Percentiles rank a stretch among this genome's conserved stretches.
phyloP scores from a whole-genome alignment of 2,888 invertebrate genomes.

The Pristionchus arcanus region DNA sequence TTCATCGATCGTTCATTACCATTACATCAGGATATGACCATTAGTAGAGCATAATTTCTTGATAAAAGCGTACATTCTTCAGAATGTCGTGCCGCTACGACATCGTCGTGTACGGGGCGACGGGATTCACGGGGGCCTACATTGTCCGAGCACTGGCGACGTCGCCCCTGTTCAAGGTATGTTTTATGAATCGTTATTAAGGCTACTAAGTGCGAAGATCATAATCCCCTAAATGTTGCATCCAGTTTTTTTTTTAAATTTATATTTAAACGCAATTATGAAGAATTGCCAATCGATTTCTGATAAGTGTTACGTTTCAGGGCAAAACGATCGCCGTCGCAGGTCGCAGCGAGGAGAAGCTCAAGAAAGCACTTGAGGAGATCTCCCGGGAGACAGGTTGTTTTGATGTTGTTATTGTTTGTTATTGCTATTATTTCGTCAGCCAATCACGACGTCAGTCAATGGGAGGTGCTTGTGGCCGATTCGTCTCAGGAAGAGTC shows the following conservation, averaged over 20 bases:
- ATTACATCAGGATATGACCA: no score
- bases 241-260: no score
- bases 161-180: conserved; percentile 68
- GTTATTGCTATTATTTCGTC: background rate
- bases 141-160: conserved; percentile 85
- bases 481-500: conserved; percentile 87
- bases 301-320: conserved; percentile 16
- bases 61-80: no score
- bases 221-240: no score
- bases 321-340: conserved; percentile 91
- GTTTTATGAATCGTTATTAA: no score
- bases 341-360: conserved; percentile 86
- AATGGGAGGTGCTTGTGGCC: conserved; percentile 86
- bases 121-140: conserved; percentile 93
- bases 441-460: conserved; percentile 8
- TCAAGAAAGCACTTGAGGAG: conserved; percentile 82
- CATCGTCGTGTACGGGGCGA: conserved; percentile 93
- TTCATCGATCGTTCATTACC: no score
- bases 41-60: no score
- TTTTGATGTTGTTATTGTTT: background rate
- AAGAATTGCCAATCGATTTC: background rate
- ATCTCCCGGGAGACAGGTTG: conserved; percentile 81
- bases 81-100: conserved; percentile 81
- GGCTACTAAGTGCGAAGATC: no score
- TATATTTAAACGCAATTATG: no score